These are phyloP conservation scores for Leptopilina drosophilae DNA, from an alignment of 2,888 invertebrate genomes.

Conservation along the genomic window DNA sequence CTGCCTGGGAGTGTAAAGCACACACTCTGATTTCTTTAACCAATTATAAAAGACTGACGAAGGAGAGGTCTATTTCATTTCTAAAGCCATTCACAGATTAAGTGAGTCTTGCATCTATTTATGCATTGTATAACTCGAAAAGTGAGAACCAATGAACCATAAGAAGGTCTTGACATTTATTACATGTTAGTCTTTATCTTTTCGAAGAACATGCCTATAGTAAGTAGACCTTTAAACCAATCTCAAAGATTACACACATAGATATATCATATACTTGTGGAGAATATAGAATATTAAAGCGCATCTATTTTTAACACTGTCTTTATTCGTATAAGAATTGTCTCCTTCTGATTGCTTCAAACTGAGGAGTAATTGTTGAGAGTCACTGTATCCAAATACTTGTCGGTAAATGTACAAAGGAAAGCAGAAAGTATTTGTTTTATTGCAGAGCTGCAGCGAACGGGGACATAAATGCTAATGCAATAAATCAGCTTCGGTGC, in stretches of 20 bases:
- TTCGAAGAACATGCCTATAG: not conserved
- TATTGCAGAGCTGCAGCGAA: constrained; percentile 44
- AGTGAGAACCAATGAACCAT: not conserved
- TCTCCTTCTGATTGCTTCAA: no score
- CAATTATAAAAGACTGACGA: not conserved
- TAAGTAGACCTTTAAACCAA: no score
- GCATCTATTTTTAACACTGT: no score
- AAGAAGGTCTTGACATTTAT: not conserved
- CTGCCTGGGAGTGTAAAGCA: no score
- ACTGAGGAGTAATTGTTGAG: not conserved
- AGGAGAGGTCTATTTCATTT: not conserved
- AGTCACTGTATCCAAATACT: constrained; percentile 50
- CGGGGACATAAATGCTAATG: constrained; percentile 53
- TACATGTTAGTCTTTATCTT: not conserved
- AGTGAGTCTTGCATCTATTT: not conserved
- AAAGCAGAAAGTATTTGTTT: constrained; percentile 46
- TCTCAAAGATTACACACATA: no score
- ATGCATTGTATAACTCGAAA: not conserved
- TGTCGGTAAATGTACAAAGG: constrained; percentile 58
- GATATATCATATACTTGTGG: no score
- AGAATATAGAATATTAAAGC: no score
- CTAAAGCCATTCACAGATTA: not conserved
- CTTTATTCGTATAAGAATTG: no score
- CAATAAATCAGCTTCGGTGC: constrained; percentile 67
- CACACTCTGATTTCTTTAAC: constrained; percentile 52